phyloP scores from a whole-genome alignment of 2,888 invertebrate species.

The Synanthedon andrenaeformis region DNA sequence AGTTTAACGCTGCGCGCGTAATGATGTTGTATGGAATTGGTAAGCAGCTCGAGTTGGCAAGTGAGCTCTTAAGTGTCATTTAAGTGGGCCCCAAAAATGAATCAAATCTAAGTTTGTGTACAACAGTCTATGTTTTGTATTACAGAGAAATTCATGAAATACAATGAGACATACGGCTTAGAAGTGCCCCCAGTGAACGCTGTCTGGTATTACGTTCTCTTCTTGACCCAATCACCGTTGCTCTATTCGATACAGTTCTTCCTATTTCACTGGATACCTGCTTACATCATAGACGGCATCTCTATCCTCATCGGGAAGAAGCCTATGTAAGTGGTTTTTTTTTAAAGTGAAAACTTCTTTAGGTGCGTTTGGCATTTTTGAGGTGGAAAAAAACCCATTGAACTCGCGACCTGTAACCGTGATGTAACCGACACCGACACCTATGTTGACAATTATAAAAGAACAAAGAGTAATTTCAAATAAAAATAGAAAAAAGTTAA shows the following conservation, averaged over 20 bases:
- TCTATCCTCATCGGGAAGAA: slow-evolving; percentile 71
- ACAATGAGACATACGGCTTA: slow-evolving; percentile 63
- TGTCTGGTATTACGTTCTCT: slow-evolving; percentile 75
- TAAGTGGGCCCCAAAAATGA: not conserved
- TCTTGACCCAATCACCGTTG: slow-evolving; percentile 70
- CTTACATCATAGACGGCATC: slow-evolving; percentile 69
- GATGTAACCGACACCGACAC: too few relatives aligned
- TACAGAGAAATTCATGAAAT: slow-evolving; percentile 66
- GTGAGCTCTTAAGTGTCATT: too few relatives aligned
- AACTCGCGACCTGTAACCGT: too few relatives aligned
- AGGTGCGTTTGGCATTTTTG: too few relatives aligned
- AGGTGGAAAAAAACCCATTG: too few relatives aligned
- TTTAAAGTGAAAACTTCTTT: too few relatives aligned
- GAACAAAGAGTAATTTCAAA: too few relatives aligned
- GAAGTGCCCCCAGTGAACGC: slow-evolving; percentile 67
- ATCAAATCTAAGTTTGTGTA: not conserved
- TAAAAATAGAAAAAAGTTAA: too few relatives aligned
- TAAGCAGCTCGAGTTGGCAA: too few relatives aligned
- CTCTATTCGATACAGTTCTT: slow-evolving; percentile 68
- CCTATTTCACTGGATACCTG: slow-evolving; percentile 73
- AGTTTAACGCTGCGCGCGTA: too few relatives aligned
- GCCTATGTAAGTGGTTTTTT: slow-evolving; percentile 64
- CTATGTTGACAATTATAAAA: too few relatives aligned
- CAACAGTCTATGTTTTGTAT: not conserved
- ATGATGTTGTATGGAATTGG: too few relatives aligned